These are phyloP conservation scores for Leptinotarsa tumamoca DNA, from an alignment of 2,888 invertebrate genomes.

Conservation along the genomic window DNA sequence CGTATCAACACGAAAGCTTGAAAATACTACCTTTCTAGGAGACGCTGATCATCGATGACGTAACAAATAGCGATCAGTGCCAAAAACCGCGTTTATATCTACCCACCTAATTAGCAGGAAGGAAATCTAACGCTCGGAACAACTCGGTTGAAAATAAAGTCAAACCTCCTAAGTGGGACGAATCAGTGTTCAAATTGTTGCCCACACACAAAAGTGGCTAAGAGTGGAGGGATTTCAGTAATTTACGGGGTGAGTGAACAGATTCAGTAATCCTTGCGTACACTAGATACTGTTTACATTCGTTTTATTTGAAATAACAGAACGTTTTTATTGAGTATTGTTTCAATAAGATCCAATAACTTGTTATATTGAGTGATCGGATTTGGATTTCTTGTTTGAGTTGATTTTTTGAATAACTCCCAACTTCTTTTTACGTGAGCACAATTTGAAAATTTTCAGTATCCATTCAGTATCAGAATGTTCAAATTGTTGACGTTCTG, in stretches of 20 bases:
- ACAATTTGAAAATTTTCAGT: too few relatives aligned
- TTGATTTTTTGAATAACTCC: too few relatives aligned
- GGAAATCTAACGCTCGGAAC: slow-evolving; percentile 35
- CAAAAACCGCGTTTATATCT: slow-evolving; percentile 37
- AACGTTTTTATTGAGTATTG: too few relatives aligned
- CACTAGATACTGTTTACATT: too few relatives aligned
- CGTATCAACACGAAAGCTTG: slow-evolving; percentile 30
- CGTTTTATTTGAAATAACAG: too few relatives aligned
- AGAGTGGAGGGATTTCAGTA: slow-evolving; percentile 4
- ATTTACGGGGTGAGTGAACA: slow-evolving; percentile 19
- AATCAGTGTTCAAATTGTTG: slow-evolving; percentile 41
- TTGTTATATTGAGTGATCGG: too few relatives aligned
- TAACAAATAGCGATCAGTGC: slow-evolving; percentile 29
- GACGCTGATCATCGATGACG: slow-evolving; percentile 28
- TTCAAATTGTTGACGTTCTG: too few relatives aligned
- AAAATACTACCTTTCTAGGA: slow-evolving; percentile 44
- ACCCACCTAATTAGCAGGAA: slow-evolving; percentile 41
- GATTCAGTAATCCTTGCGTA: too few relatives aligned
- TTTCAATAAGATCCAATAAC: too few relatives aligned
- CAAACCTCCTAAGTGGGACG: slow-evolving; percentile 42
- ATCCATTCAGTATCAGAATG: too few relatives aligned
- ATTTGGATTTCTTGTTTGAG: too few relatives aligned
- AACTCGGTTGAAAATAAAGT: slow-evolving; percentile 42
- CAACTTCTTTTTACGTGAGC: too few relatives aligned
- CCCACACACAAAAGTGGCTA: slow-evolving; percentile 32